phyloP scores from a whole-genome alignment of 2,113 vertebrate species.

The Orycteropus afer region DNA sequence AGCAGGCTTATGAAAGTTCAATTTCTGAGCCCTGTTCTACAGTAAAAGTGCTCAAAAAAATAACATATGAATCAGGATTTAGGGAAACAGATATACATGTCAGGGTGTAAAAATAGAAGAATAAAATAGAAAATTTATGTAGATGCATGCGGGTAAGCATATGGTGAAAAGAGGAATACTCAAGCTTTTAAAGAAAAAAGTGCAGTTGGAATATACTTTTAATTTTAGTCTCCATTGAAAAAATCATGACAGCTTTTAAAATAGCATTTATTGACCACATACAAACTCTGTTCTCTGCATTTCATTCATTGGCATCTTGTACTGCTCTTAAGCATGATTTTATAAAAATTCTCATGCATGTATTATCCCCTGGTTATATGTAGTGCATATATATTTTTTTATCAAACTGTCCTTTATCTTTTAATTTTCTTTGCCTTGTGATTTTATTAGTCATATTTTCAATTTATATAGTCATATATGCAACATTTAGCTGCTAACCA shows the following conservation, averaged over 20 bases:
- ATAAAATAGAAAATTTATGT: slow-evolving; percentile 20
- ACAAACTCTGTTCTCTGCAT: neutral
- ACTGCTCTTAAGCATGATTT: neutral
- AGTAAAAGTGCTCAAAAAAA: slow-evolving; percentile 55
- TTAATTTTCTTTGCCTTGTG: neutral
- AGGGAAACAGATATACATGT: slow-evolving; percentile 47
- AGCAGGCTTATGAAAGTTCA: slow-evolving; percentile 72
- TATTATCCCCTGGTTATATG: neutral
- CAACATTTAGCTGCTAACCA: too few species aligned
- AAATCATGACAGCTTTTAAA: slow-evolving; percentile 12
- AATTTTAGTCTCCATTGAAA: slow-evolving; percentile 34
- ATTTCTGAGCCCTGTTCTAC: slow-evolving; percentile 69
- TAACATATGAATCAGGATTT: slow-evolving; percentile 54
- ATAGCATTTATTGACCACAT: slow-evolving; percentile 4
- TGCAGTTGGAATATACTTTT: neutral
- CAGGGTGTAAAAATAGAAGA: slow-evolving; percentile 41
- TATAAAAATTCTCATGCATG: neutral
- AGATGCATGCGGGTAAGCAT: neutral
- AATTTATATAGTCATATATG: neutral
- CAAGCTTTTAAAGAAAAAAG: neutral
- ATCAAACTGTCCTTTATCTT: neutral
- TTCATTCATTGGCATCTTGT: neutral
- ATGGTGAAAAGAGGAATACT: neutral
- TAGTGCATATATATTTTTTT: neutral
- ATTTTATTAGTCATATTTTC: neutral